Evolutionary conservation across 2,797 vertebrate genomes (phyloP).

Genomic region (Characodon lateralis): DNA sequence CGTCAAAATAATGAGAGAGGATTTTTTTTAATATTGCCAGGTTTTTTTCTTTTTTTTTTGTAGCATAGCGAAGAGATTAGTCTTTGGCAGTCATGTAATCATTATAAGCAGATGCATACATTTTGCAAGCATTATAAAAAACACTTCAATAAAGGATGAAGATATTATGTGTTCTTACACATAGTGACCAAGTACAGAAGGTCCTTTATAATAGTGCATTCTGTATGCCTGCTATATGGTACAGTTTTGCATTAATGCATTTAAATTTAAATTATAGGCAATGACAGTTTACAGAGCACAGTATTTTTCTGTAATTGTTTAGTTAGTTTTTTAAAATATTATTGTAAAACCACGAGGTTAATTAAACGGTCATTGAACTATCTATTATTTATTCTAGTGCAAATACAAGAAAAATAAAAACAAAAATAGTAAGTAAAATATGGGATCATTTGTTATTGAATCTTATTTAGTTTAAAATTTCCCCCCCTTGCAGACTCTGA

Average conservation of each 20-base stretch:
- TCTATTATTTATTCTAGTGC: neutral
- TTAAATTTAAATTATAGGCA: neutral
- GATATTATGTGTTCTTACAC: neutral
- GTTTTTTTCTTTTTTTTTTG: neutral
- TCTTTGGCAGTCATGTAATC: neutral
- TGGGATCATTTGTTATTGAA: neutral
- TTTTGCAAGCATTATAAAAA: no score
- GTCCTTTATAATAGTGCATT: neutral
- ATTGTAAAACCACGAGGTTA: neutral
- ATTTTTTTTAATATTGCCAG: no score
- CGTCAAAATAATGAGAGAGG: no score
- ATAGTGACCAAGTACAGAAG: neutral
- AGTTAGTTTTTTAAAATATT: neutral
- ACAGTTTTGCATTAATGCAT: neutral
- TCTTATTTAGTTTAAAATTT: neutral
- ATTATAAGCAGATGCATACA: neutral
- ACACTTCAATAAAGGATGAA: neutral
- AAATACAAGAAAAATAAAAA: neutral
- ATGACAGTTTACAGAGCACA: neutral
- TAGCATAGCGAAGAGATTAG: neutral
- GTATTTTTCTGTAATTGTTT: neutral
- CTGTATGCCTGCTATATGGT: neutral
- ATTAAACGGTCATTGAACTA: neutral
- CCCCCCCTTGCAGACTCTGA: neutral
- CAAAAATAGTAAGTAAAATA: neutral